Percentiles rank a stretch among this genome's conserved stretches.
Evolutionary conservation across 2,888 invertebrate species (phyloP).

Genomic region (Brachyptera putata): DNA sequence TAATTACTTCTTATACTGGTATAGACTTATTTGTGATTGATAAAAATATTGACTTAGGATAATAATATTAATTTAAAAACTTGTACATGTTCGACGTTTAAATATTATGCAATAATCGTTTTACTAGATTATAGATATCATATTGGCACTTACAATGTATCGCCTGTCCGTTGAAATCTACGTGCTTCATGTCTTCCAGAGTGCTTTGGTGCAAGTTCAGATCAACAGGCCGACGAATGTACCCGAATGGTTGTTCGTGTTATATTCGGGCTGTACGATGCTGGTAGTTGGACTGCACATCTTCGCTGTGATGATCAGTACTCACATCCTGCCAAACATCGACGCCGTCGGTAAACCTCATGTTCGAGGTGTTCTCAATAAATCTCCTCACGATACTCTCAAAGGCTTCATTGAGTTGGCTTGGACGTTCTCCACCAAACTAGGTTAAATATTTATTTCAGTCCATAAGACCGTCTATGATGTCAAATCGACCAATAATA

Average conservation of each 20-base stretch:
- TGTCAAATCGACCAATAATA: too few species aligned
- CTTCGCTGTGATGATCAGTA: constrained; percentile 1
- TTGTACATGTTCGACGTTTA: too few species aligned
- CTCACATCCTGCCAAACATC: neutral
- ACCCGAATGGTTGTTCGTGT: constrained; percentile 1
- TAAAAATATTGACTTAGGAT: too few species aligned
- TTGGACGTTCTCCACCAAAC: neutral
- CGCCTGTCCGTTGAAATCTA: too few species aligned
- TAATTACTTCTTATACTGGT: too few species aligned
- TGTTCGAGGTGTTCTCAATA: constrained; percentile 29
- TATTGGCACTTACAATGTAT: too few species aligned
- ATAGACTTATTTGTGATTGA: too few species aligned
- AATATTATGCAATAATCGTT: too few species aligned
- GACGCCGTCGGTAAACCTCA: constrained; percentile 46
- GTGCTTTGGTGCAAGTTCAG: neutral
- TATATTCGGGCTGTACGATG: neutral
- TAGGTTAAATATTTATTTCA: too few species aligned
- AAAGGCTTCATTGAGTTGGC: neutral
- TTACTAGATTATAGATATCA: too few species aligned
- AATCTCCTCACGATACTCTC: neutral
- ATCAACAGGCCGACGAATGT: neutral
- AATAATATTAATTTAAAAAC: too few species aligned
- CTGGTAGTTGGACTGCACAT: neutral
- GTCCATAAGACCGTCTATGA: too few species aligned
- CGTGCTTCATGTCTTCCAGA: neutral